A percentile compares a stretch with the other conserved stretches of the same genome.
phyloP scores from a whole-genome alignment of 2,888 invertebrate species.

The Dynastes maya region DNA sequence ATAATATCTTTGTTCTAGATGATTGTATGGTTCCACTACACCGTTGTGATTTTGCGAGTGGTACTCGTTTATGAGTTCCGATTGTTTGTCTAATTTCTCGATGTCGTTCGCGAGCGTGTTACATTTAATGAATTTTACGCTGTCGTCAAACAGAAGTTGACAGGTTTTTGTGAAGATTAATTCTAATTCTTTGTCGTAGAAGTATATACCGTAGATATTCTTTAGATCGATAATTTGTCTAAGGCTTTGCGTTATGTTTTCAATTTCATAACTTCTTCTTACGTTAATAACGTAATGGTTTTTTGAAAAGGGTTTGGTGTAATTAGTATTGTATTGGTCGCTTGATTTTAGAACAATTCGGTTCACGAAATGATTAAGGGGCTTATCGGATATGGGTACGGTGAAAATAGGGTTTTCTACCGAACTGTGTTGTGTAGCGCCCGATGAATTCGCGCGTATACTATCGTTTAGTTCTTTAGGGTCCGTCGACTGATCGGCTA shows the following conservation, averaged over 20 bases:
- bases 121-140: background rate
- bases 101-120: background rate
- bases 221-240: background rate
- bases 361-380: background rate
- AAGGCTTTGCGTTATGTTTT: background rate
- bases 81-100: background rate
- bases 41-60: background rate
- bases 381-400: background rate
- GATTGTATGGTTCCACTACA: background rate
- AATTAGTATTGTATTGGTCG: background rate
- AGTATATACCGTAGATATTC: background rate
- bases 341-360: background rate
- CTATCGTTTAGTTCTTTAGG: too few species aligned
- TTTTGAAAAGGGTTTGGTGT: background rate
- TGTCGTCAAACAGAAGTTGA: background rate
- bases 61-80: background rate
- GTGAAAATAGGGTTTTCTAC: background rate
- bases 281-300: background rate
- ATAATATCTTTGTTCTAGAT: background rate
- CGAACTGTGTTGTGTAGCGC: background rate
- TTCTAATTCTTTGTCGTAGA: background rate
- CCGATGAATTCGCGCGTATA: background rate
- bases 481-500: background rate
- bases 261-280: background rate
- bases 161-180: background rate